A percentile compares a stretch with the other conserved stretches of the same genome.
Conservation (phyloP, 2,888 invertebrate genomes). For the Cataglyphis albicans region DNA sequence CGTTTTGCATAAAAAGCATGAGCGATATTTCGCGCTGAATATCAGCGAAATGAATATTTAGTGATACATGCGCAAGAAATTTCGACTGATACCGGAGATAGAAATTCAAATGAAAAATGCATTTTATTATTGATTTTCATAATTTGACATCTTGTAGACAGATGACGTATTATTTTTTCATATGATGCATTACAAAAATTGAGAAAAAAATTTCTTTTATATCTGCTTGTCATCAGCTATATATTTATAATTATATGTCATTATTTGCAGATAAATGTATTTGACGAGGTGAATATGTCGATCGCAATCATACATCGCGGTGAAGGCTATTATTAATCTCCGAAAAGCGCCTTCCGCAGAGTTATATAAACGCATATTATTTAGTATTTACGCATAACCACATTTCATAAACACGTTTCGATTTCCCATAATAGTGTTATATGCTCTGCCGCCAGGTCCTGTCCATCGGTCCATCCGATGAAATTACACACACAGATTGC, state of each 20-base stretch:
- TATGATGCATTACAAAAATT: not conserved
- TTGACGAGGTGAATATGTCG: slow-evolving; percentile 28
- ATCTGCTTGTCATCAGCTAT: not conserved
- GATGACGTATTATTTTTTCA: not conserved
- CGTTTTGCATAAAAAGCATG: slow-evolving; percentile 70
- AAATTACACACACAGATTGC: slow-evolving; percentile 55
- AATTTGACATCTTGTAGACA: not conserved
- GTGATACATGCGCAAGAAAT: slow-evolving; percentile 72
- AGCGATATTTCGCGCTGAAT: slow-evolving; percentile 64
- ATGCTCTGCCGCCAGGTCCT: slow-evolving; percentile 6
- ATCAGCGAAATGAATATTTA: slow-evolving; percentile 19
- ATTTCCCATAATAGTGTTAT: slow-evolving; percentile 67
- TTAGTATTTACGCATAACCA: slow-evolving; percentile 67
- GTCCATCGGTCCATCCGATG: slow-evolving; percentile 46
- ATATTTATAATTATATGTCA: not conserved
- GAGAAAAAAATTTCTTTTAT: not conserved
- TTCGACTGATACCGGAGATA: slow-evolving; percentile 61
- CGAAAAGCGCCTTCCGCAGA: slow-evolving; percentile 48
- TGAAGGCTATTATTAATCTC: slow-evolving; percentile 55
- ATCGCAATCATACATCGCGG: slow-evolving; percentile 36
- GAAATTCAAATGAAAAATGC: slow-evolving; percentile 62
- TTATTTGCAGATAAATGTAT: slow-evolving; percentile 11
- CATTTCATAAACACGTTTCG: slow-evolving; percentile 77
- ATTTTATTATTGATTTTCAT: not conserved
- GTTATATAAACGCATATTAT: slow-evolving; percentile 58